Evolutionary conservation across 2,113 vertebrate species (phyloP).

Genomic region (Sardina pilchardus): DNA sequence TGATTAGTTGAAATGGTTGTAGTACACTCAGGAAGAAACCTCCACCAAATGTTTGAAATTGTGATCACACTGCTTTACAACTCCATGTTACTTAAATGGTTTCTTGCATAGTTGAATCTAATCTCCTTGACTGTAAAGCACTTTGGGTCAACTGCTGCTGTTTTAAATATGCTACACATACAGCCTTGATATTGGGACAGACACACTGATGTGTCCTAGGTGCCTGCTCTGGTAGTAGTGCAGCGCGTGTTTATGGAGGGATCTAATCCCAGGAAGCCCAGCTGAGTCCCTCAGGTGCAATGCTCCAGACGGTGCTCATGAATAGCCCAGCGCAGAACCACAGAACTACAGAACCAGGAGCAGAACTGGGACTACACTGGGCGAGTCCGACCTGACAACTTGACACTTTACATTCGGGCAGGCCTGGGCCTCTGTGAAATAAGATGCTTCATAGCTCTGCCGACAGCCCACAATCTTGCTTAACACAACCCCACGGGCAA

Average conservation of each 20-base stretch:
- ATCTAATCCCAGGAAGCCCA: neutral
- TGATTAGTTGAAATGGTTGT: neutral
- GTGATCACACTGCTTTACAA: neutral
- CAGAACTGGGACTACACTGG: neutral
- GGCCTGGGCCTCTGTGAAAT: neutral
- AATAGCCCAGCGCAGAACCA: neutral
- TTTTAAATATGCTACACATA: no score
- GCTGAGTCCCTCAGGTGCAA: neutral
- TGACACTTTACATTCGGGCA: neutral
- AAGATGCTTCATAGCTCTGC: conserved; percentile 6
- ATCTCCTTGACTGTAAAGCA: no score
- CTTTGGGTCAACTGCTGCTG: no score
- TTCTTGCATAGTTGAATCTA: no score
- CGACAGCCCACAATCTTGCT: neutral
- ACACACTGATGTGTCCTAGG: neutral
- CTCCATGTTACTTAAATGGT: no score
- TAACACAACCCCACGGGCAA: conserved; percentile 4
- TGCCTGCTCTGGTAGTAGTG: neutral
- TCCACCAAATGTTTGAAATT: neutral
- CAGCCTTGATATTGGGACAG: neutral
- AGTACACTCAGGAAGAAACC: neutral
- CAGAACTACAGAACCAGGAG: neutral
- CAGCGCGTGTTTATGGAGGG: neutral
- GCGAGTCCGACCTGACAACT: neutral
- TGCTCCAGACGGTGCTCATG: neutral